Evolutionary conservation across 2,888 invertebrate genomes (phyloP).

Genomic region (Rhagophthalmus giganteus): DNA sequence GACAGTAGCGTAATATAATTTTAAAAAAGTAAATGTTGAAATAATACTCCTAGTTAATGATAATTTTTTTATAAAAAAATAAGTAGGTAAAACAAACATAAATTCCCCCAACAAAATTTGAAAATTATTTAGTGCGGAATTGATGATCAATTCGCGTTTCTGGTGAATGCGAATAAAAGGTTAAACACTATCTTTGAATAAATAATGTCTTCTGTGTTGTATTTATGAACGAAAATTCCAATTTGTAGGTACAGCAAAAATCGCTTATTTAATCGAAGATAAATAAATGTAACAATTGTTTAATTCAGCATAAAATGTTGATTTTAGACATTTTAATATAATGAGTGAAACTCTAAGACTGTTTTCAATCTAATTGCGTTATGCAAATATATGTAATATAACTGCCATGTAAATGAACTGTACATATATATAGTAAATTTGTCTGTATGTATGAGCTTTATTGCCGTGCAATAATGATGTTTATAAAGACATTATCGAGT

Average conservation of each 20-base stretch:
- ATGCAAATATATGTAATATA: conserved; percentile 20
- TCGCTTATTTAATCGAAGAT: conserved; percentile 4
- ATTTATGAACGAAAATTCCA: no score
- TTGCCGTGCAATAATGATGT: conserved; percentile 42
- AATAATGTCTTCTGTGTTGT: no score
- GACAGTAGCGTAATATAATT: no score
- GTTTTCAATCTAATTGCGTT: conserved; percentile 24
- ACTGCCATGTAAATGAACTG: conserved; percentile 29
- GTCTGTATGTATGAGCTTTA: conserved; percentile 38
- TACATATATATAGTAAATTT: conserved; percentile 25
- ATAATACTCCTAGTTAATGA: no score
- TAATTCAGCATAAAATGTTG: conserved; percentile 10
- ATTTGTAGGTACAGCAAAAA: no score
- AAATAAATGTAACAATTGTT: conserved; percentile 4
- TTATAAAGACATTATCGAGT: conserved; percentile 22
- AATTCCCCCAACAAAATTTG: no score
- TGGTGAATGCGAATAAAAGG: no score
- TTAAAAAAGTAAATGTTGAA: no score
- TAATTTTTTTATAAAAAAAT: no score
- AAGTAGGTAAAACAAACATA: no score
- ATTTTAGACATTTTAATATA: conserved; percentile 8
- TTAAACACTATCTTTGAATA: no score
- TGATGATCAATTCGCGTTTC: conserved; percentile 12
- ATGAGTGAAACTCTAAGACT: conserved; percentile 33
- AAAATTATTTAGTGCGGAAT: no score